phyloP scores from a whole-genome alignment of 2,888 invertebrate species.

The Mylabris sibirica region DNA sequence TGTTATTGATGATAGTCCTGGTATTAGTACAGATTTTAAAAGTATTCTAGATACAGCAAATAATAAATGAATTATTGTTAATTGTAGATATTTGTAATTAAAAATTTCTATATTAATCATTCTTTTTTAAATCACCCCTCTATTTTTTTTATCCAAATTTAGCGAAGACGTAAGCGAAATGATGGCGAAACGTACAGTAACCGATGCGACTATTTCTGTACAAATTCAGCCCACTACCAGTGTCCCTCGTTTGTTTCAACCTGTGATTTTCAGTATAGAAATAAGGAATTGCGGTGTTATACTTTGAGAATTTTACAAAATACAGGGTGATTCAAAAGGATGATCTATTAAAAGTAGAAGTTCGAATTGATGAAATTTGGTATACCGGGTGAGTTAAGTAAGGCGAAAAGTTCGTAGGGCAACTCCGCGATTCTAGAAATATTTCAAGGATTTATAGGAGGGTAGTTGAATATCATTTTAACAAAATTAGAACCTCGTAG shows the following conservation, averaged over 20 bases:
- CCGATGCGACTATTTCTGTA: neutral
- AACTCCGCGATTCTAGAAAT: too few species aligned
- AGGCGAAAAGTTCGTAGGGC: too few species aligned
- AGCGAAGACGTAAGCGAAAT: neutral
- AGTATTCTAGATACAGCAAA: conserved; percentile 48
- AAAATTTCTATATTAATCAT: neutral
- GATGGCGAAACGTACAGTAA: neutral
- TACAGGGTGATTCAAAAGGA: neutral
- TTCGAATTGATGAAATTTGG: too few species aligned
- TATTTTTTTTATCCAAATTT: neutral
- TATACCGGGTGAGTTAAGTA: too few species aligned
- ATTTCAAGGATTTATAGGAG: too few species aligned
- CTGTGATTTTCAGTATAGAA: too few species aligned
- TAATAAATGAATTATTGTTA: conserved; percentile 27
- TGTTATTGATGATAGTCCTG: conserved; percentile 37
- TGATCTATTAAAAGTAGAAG: too few species aligned
- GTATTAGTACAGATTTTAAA: conserved; percentile 49
- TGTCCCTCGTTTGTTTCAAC: too few species aligned
- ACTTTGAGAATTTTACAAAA: neutral
- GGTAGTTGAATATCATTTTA: too few species aligned
- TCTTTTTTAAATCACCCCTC: neutral
- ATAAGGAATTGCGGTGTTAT: too few species aligned
- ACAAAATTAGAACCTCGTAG: too few species aligned
- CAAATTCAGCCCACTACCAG: neutral
- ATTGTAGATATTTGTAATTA: neutral